phyloP scores from a whole-genome alignment of 2,888 invertebrate genomes.

The Pollenia labialis region DNA sequence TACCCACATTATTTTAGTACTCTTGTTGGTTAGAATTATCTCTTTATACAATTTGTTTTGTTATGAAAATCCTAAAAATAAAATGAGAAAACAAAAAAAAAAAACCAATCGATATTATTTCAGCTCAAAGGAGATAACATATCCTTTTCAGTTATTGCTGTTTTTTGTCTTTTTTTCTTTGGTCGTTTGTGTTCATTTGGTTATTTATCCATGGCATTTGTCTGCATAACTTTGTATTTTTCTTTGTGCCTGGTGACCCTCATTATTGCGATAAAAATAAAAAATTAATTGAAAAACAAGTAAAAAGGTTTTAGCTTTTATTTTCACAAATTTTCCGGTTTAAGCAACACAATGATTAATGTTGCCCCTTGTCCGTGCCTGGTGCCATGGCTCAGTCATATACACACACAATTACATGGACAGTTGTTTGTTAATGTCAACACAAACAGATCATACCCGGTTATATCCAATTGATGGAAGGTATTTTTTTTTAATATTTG shows the following conservation, averaged over 20 bases:
- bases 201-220: constrained; percentile 8
- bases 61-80: not conserved
- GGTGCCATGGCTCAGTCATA: not conserved
- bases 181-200: constrained; percentile 3
- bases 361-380: constrained; percentile 1
- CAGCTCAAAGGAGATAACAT: constrained; percentile 44
- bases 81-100: not conserved
- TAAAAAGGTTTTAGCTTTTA: constrained; percentile 39
- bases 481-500: constrained; percentile 10
- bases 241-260: not conserved
- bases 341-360: constrained; percentile 54
- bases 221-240: constrained; percentile 4
- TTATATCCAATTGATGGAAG: constrained; percentile 41
- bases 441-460: constrained; percentile 13
- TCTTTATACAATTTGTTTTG: constrained; percentile 2
- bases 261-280: constrained; percentile 11
- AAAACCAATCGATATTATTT: constrained; percentile 46
- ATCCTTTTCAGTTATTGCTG: constrained; percentile 15
- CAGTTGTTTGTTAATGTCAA: constrained; percentile 10
- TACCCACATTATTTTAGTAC: not conserved
- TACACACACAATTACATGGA: not conserved
- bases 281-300: constrained; percentile 10
- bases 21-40: constrained; percentile 23
- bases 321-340: constrained; percentile 42
- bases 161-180: not conserved